phyloP scores from a whole-genome alignment of 2,797 vertebrate genomes.

The Mycteria americana region DNA sequence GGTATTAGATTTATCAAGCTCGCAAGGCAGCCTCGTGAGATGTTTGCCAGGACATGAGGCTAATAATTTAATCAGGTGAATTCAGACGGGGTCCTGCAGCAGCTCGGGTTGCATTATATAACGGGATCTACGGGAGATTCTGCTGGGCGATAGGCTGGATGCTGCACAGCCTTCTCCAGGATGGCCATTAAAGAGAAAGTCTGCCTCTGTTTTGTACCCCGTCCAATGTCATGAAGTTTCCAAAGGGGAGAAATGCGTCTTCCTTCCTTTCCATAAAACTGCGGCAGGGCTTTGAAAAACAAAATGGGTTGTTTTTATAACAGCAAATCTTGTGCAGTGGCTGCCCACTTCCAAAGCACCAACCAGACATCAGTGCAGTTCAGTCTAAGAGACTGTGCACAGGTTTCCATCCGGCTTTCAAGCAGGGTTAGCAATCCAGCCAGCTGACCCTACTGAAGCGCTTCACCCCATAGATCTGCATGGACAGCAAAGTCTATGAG shows the following conservation, averaged over 20 bases:
- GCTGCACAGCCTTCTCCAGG: neutral
- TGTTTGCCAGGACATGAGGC: constrained; percentile 53
- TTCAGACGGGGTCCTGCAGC: neutral
- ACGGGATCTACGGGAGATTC: neutral
- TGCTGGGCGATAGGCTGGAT: neutral
- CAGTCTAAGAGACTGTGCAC: neutral
- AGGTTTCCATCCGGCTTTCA: neutral
- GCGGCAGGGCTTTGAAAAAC: neutral
- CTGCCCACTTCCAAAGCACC: neutral
- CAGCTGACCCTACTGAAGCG: neutral
- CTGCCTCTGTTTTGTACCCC: neutral
- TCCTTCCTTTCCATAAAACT: neutral
- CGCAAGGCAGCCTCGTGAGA: constrained; percentile 6
- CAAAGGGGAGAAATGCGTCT: neutral
- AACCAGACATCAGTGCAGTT: neutral
- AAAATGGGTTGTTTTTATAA: neutral
- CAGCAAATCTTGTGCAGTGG: neutral
- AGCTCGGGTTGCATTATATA: neutral
- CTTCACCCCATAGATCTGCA: neutral
- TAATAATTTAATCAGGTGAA: constrained; percentile 62
- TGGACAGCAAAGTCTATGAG: neutral
- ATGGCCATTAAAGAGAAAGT: constrained; percentile 14
- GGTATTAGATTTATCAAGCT: neutral
- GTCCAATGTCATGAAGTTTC: neutral
- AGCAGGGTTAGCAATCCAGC: neutral